A percentile compares a stretch with the other conserved stretches of the same genome.
Evolutionary conservation across 2,888 invertebrate species (phyloP).

Genomic region (Pediacus dermestoides): DNA sequence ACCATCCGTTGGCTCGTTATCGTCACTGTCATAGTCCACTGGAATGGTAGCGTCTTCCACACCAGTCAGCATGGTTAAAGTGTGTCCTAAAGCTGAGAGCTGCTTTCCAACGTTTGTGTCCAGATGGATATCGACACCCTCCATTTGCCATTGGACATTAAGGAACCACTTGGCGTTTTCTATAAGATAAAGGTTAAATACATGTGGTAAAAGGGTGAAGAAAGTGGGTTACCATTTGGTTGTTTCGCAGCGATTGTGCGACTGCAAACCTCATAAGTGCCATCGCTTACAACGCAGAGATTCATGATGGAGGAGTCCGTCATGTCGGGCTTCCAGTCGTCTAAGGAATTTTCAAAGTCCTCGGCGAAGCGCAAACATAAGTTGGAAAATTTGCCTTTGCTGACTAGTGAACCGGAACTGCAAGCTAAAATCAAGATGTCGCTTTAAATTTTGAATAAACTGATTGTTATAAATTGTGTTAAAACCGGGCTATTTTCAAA

Average conservation of each 20-base stretch:
- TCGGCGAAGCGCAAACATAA: slow-evolving; percentile 93
- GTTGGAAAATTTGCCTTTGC: slow-evolving; percentile 86
- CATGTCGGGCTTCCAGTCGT: slow-evolving; percentile 95
- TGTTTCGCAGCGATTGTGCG: slow-evolving; percentile 85
- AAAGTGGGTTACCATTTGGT: slow-evolving; percentile 60
- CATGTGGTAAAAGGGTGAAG: no score
- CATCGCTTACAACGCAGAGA: slow-evolving; percentile 96
- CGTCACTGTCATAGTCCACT: slow-evolving; percentile 73
- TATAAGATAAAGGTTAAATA: slow-evolving; percentile 44
- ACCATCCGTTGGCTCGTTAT: slow-evolving; percentile 67
- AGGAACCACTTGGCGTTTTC: slow-evolving; percentile 98
- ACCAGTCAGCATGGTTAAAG: slow-evolving; percentile 91
- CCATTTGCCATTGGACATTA: slow-evolving; percentile 99
- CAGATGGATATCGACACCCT: slow-evolving; percentile 94
- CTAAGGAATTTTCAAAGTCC: slow-evolving; percentile 93
- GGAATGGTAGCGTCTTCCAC: slow-evolving; percentile 63
- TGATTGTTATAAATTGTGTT: slow-evolving; percentile 4
- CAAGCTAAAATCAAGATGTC: slow-evolving; percentile 61
- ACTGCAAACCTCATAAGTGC: slow-evolving; percentile 96
- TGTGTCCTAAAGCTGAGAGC: slow-evolving; percentile 89
- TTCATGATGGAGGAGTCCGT: slow-evolving; percentile 78
- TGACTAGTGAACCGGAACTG: slow-evolving; percentile 92
- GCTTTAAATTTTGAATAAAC: slow-evolving; percentile 3
- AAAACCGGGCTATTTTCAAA: no score
- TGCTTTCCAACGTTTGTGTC: slow-evolving; percentile 96